Conservation (phyloP, 2,113 vertebrate species). For the Vanacampus margaritifer region DNA sequence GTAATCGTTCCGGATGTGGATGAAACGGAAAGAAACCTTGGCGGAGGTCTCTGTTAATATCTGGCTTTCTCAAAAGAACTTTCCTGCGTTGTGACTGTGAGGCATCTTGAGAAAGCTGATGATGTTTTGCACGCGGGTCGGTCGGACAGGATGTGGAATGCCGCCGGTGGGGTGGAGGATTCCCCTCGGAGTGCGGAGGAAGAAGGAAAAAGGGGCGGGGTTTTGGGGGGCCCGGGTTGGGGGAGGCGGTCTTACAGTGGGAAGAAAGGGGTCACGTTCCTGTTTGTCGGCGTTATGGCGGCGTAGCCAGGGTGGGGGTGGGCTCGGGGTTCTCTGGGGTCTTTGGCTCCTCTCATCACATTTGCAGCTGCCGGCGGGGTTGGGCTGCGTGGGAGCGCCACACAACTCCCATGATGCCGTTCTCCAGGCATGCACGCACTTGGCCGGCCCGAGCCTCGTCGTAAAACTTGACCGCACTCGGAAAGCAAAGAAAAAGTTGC, state of each 20-base stretch:
- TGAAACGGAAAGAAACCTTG: too few relatives aligned
- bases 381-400: conserved; percentile 31
- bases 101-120: neutral
- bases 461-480: neutral
- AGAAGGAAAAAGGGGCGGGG: neutral
- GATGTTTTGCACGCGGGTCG: neutral
- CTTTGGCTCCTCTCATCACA: conserved; percentile 52
- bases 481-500: neutral
- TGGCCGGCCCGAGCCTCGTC: too few relatives aligned
- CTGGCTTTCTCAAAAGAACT: neutral
- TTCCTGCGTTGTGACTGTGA: neutral
- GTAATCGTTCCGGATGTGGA: too few relatives aligned
- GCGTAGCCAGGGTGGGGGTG: conserved; percentile 22
- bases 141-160: conserved; percentile 53
- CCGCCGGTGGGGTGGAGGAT: conserved; percentile 31
- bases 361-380: conserved; percentile 55
- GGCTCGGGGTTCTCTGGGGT: conserved; percentile 50
- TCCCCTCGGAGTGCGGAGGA: conserved; percentile 42
- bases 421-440: conserved; percentile 15
- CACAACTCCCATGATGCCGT: conserved; percentile 41
- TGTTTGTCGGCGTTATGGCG: conserved; percentile 49
- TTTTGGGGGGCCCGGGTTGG: neutral
- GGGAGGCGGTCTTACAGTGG: conserved; percentile 38
- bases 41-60: neutral
- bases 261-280: conserved; percentile 57